A percentile compares a stretch with the other conserved stretches of the same genome.
These are phyloP conservation scores for Meloidogyne chitwoodi DNA, from an alignment of 1,140 invertebrate species.

Conservation along the genomic window DNA sequence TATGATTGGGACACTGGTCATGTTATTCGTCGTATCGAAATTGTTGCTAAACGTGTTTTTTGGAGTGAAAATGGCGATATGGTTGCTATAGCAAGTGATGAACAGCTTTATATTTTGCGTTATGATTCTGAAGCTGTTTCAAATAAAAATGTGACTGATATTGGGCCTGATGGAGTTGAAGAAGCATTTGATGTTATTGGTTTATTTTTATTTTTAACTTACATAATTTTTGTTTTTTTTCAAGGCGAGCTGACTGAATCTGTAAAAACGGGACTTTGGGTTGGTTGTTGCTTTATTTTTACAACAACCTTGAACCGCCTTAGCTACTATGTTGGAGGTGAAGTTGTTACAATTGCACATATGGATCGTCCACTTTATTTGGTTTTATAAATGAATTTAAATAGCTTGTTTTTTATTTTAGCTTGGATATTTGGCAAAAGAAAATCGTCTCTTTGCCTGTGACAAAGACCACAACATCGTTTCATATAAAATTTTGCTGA, in stretches of 20 bases:
- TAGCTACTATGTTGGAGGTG: slow-evolving; percentile 97
- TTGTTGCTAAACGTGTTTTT: slow-evolving; percentile 83
- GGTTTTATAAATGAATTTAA: slow-evolving; percentile 23
- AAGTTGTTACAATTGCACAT: slow-evolving; percentile 95
- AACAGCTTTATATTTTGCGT: slow-evolving; percentile 89
- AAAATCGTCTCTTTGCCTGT: slow-evolving; percentile 89
- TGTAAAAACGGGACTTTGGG: slow-evolving; percentile 94
- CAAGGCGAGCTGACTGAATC: slow-evolving; percentile 76
- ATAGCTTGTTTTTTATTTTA: slow-evolving; percentile 62
- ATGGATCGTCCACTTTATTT: slow-evolving; percentile 71
- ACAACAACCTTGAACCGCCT: slow-evolving; percentile 93
- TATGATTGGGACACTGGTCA: slow-evolving; percentile 95
- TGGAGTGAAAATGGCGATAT: slow-evolving; percentile 95
- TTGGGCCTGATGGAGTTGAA: slow-evolving; percentile 90
- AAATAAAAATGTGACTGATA: slow-evolving; percentile 70
- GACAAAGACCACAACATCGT: slow-evolving; percentile 96
- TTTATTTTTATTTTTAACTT: slow-evolving; percentile 17
- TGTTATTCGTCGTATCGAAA: slow-evolving; percentile 87
- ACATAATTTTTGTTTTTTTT: slow-evolving; percentile 19
- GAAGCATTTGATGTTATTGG: slow-evolving; percentile 83
- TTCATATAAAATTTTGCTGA: slow-evolving; percentile 75
- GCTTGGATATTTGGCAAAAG: slow-evolving; percentile 91
- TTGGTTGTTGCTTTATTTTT: slow-evolving; percentile 99
- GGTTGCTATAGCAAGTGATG: slow-evolving; percentile 87
- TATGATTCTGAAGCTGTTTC: slow-evolving; percentile 74